Evolutionary conservation across 1,140 invertebrate genomes (phyloP), one percentile per base, ranked within the genome.

Genomic region (Neodiprion virginianus): DNA sequence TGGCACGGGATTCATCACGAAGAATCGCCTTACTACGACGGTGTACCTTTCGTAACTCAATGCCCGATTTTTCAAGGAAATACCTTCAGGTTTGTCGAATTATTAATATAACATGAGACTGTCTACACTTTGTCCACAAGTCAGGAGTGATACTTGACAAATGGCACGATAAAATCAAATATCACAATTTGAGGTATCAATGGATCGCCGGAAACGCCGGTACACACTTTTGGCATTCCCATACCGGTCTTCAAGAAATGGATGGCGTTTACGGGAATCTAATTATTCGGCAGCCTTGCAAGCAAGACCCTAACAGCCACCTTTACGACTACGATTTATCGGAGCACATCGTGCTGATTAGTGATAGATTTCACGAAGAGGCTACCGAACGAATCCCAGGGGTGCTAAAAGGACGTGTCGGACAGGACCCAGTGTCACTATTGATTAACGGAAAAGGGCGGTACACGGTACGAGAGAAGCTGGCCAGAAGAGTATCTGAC

Each of bases 191-290:
- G 1, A 40, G 94, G 80, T 97, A 97, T 82, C 92, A 94, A 86
- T 97, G 92, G 90, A 87, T 89, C 72, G 90, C 88, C 8, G 90
- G 90, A 69, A 94, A 95, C 81, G 89, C 92, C 48, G 96, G 96
- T 53, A 97, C 96, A 1, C 95, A 97, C 86, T 98, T 96, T 86
- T 98, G 95, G 93, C 96, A 98, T 84, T 93, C 96, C 1, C 96
- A 98, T 81, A 93, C 94, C 12, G 95, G 95, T 83, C 88, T 96
- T 0, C 96, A 97, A 83, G 94, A 96, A 86, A 88, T 95, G 40
- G 96, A 97, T 82, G 96, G 96, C 83, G 88, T 97, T 67, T 94
- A 94, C 81, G 96, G 96, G 17, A 92, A 94, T 77, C 90, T 97
- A n/a, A 91, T 97, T 3, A 91, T 97, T 21, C 91, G 95, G 67